Evolutionary conservation across 2,888 invertebrate genomes (phyloP), one percentile per base, ranked within the genome.

Genomic region (Maniola hyperantus): DNA sequence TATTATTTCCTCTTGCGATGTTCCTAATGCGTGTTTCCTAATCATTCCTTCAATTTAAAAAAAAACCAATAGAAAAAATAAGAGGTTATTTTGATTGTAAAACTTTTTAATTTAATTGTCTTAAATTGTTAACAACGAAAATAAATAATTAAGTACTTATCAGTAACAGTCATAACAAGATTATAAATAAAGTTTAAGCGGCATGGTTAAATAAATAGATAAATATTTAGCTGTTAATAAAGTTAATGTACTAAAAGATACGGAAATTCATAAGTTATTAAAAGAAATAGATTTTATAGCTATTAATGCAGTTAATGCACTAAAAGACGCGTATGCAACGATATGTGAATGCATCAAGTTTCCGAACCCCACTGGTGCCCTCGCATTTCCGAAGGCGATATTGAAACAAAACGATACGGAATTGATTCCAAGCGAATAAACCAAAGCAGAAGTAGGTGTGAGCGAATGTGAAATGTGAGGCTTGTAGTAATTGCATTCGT

Each of bases 1-100:
- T 71, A 79, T 79, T 71, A 79, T 79, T 68, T 90, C 90, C 69
- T 90, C 90, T 69, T 88, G 87, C 42, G 83, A 81, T 53, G 88
- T 89, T 44, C 89, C 89, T 44, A 76, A 67, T 20, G 76, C 74
- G 64, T 76, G 77, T 72, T 85, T 88, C 70, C 82, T 79, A 59
- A 82, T 71, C 80, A 83, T 82, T 58, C 57, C 71, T 58, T 46
- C n/a, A 6, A 26, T 15, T 46, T 44, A n/a, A n/a, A n/a, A n/a
- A n/a, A n/a, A n/a, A n/a, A n/a, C n/a, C n/a, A n/a, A n/a, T n/a
- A n/a, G n/a, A n/a, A n/a, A n/a, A n/a, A n/a, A n/a, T n/a, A n/a
- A n/a, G n/a, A n/a, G n/a, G n/a, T n/a, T n/a, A n/a, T n/a, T n/a
- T n/a, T n/a, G n/a, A n/a, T n/a, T n/a, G n/a, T n/a, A n/a, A n/a